A percentile compares a stretch with the other conserved stretches of the same genome.
phyloP scores from a whole-genome alignment of 2,888 invertebrate genomes.

The Aquatica leii region DNA sequence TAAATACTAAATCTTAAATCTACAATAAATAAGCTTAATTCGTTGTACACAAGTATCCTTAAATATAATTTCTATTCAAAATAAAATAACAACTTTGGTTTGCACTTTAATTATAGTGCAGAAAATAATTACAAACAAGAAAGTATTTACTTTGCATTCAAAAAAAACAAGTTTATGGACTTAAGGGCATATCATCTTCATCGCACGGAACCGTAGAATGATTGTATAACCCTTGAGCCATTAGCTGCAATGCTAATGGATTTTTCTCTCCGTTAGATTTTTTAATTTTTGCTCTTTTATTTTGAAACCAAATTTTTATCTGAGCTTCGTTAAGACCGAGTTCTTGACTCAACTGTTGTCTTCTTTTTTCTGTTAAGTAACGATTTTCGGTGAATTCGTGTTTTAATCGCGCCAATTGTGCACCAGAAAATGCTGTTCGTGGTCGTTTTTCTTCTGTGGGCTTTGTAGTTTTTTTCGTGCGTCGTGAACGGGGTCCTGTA shows the following conservation, averaged over 20 bases:
- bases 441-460: constrained; percentile 86
- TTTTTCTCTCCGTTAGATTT: constrained; percentile 87
- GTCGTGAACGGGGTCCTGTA: constrained; percentile 68
- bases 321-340: constrained; percentile 95
- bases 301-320: constrained; percentile 98
- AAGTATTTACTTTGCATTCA: not conserved
- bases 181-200: constrained; percentile 57
- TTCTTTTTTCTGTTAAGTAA: constrained; percentile 89
- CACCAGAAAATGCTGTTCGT: constrained; percentile 94
- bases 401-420: constrained; percentile 90
- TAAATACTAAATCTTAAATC: constrained; percentile 12
- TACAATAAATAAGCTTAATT: constrained; percentile 24
- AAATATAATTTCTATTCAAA: not conserved
- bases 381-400: constrained; percentile 93
- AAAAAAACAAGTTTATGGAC: constrained; percentile 17
- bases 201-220: constrained; percentile 79
- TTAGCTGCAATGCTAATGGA: constrained; percentile 86
- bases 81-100: constrained; percentile 21
- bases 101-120: not conserved
- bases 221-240: constrained; percentile 95
- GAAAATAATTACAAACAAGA: too few relatives aligned
- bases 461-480: constrained; percentile 65
- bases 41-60: constrained; percentile 15
- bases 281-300: constrained; percentile 96
- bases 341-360: constrained; percentile 90